Percentiles rank a stretch among this genome's conserved stretches.
These are phyloP conservation scores for Bombus confusus DNA, from an alignment of 1,140 invertebrate species.

Conservation along the genomic window DNA sequence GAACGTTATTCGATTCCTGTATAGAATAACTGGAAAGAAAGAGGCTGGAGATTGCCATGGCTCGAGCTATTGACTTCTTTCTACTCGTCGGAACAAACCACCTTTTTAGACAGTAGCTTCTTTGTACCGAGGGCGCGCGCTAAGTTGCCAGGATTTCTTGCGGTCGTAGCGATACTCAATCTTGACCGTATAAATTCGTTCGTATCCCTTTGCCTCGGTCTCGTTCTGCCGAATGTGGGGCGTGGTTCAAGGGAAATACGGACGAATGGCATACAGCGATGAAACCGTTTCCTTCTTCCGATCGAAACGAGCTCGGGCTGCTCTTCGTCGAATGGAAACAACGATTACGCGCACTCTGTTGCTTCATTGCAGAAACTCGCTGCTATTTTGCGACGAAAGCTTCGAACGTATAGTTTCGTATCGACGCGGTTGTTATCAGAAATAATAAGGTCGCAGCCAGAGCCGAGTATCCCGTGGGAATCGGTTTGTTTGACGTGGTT, in stretches of 20 bases:
- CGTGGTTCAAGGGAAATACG: slow-evolving; percentile 4
- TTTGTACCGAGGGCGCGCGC: slow-evolving; percentile 4
- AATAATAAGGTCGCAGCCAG: slow-evolving; percentile 53
- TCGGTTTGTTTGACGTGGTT: slow-evolving; percentile 35
- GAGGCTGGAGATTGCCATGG: background rate
- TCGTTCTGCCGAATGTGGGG: background rate
- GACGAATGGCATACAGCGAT: background rate
- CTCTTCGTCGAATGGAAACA: background rate
- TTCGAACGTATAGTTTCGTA: slow-evolving; percentile 20
- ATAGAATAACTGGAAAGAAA: background rate
- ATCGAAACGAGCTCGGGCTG: background rate
- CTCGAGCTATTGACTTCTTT: background rate
- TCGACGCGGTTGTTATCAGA: slow-evolving; percentile 55
- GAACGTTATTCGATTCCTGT: background rate
- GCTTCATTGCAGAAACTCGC: background rate
- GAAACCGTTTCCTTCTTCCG: background rate
- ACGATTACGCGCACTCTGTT: background rate
- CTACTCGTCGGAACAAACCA: too few relatives aligned
- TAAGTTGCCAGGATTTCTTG: slow-evolving; percentile 10
- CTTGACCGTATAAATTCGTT: slow-evolving; percentile 33
- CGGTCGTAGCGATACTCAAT: slow-evolving; percentile 25
- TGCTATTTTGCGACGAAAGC: slow-evolving; percentile 34
- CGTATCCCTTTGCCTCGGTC: slow-evolving; percentile 1
- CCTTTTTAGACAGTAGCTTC: background rate
- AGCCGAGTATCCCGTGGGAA: slow-evolving; percentile 41